Conservation (phyloP, 2,113 vertebrate genomes). For the Dicentrarchus labrax region DNA sequence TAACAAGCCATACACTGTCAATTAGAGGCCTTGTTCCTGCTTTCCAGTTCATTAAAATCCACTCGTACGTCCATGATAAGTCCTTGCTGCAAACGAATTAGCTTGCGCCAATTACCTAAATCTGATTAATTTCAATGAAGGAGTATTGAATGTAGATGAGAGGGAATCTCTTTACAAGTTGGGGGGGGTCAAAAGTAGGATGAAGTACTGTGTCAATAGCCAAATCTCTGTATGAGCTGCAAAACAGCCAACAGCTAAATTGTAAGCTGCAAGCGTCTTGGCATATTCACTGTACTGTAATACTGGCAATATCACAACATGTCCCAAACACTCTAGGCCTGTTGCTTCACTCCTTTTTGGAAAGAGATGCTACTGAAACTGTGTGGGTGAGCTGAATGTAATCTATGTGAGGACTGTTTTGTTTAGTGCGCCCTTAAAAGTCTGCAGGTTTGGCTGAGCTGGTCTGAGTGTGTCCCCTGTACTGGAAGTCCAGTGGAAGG, state of each 20-base stretch:
- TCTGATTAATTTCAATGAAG: background rate
- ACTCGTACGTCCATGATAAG: slow-evolving; percentile 9
- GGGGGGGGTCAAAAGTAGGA: background rate
- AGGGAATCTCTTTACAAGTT: background rate
- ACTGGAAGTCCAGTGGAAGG: background rate
- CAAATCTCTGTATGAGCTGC: slow-evolving; percentile 12
- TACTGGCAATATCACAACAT: slow-evolving; percentile 41
- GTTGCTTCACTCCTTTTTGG: slow-evolving; percentile 44
- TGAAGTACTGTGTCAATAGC: slow-evolving; percentile 4
- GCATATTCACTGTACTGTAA: slow-evolving; percentile 25
- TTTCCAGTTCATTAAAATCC: slow-evolving; percentile 31
- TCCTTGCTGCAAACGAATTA: slow-evolving; percentile 25
- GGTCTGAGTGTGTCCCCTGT: slow-evolving; percentile 11
- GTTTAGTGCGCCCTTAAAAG: slow-evolving; percentile 3
- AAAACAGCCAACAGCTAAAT: slow-evolving; percentile 19
- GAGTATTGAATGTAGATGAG: background rate
- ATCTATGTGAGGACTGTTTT: background rate
- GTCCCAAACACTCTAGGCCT: slow-evolving; percentile 44
- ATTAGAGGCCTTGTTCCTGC: slow-evolving; percentile 39
- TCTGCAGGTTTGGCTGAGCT: slow-evolving; percentile 31
- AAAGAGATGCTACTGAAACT: slow-evolving; percentile 29
- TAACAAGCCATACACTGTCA: slow-evolving; percentile 20
- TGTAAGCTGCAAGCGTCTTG: slow-evolving; percentile 39
- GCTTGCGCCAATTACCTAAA: background rate
- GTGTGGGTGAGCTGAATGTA: slow-evolving; percentile 23